These are phyloP conservation scores for Xenopus borealis DNA, from an alignment of 2,113 vertebrate genomes.

Conservation along the genomic window DNA sequence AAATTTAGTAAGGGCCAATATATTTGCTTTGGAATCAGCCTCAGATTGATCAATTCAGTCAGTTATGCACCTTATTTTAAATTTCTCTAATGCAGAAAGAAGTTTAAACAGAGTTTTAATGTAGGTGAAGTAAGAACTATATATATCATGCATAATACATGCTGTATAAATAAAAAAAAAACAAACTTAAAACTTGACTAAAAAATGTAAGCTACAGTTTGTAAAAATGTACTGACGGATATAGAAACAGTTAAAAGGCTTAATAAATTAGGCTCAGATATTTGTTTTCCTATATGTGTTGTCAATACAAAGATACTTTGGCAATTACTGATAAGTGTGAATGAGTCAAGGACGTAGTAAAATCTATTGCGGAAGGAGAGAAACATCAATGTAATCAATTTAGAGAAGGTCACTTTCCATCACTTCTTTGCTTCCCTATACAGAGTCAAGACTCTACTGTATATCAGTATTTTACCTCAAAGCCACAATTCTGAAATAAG, in stretches of 20 bases:
- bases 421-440: slow-evolving; percentile 29
- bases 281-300: slow-evolving; percentile 28
- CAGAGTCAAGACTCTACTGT: slow-evolving; percentile 25
- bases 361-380: slow-evolving; percentile 23
- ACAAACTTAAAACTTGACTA: no score
- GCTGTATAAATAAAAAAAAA: no score
- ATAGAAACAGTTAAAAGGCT: slow-evolving; percentile 16
- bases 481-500: neutral
- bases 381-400: slow-evolving; percentile 36
- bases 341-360: slow-evolving; percentile 42
- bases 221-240: neutral
- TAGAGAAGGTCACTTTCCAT: slow-evolving; percentile 39
- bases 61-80: no score
- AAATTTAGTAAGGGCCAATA: no score
- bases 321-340: slow-evolving; percentile 39
- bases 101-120: no score
- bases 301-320: slow-evolving; percentile 33
- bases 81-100: no score
- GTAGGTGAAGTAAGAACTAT: no score
- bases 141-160: no score
- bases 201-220: no score
- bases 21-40: no score
- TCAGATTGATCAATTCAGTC: no score
- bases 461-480: slow-evolving; percentile 17
- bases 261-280: slow-evolving; percentile 24